Evolutionary conservation across 2,888 invertebrate genomes (phyloP).

Genomic region (Chrysopilus asiliformis): DNA sequence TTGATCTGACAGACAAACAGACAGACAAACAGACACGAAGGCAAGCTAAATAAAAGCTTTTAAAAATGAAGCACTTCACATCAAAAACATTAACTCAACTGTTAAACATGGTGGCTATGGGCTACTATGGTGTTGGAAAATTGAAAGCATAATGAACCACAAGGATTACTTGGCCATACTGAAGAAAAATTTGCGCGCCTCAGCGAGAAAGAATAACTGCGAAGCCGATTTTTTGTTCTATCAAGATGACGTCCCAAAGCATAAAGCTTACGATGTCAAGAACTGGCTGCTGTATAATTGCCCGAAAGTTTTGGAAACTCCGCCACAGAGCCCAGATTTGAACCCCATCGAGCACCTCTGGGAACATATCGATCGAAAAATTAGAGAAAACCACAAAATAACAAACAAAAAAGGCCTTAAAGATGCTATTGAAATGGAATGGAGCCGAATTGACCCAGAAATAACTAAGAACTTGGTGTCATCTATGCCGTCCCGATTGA

Average conservation of each 20-base stretch:
- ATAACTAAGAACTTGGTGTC: too few relatives aligned
- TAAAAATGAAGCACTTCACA: too few relatives aligned
- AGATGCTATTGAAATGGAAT: slow-evolving; percentile 7
- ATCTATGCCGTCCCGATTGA: too few relatives aligned
- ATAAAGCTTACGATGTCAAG: slow-evolving; percentile 9
- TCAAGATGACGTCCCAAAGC: slow-evolving; percentile 14
- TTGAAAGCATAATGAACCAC: slow-evolving; percentile 12
- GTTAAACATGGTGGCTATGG: too few relatives aligned
- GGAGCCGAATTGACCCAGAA: slow-evolving; percentile 9
- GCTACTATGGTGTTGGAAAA: too few relatives aligned
- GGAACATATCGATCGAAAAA: slow-evolving; percentile 18
- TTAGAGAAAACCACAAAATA: slow-evolving; percentile 7
- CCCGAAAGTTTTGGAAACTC: slow-evolving; percentile 10
- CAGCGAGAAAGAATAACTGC: slow-evolving; percentile 1
- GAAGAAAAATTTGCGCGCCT: slow-evolving; percentile 1
- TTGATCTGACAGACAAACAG: too few relatives aligned
- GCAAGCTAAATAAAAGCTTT: too few relatives aligned
- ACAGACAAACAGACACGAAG: too few relatives aligned
- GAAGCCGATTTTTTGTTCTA: slow-evolving; percentile 9
- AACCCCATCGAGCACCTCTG: slow-evolving; percentile 16
- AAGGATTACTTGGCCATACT: slow-evolving; percentile 5
- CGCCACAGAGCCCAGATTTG: slow-evolving; percentile 14
- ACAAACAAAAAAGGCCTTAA: slow-evolving; percentile 7
- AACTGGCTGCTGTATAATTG: slow-evolving; percentile 12
- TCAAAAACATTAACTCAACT: too few relatives aligned